Evolutionary conservation across 2,888 invertebrate species (phyloP), one percentile per base, ranked within the genome.

Genomic region (Chymomyza caudatula): DNA sequence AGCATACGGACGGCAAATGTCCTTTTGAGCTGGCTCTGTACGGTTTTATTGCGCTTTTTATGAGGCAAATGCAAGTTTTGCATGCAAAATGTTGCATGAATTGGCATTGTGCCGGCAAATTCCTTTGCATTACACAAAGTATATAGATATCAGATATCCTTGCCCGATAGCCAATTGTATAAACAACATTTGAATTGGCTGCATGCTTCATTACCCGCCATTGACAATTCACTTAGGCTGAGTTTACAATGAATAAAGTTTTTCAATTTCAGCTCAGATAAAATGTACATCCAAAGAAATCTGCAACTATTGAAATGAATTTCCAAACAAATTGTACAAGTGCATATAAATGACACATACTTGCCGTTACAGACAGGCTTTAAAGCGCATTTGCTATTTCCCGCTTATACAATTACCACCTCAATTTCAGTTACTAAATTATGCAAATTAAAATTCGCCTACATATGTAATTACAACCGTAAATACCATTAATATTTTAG

Each of bases 391-490:
- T 43, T 56, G 11, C 44, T 20, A 29, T 29, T 42, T 11, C 43
- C 49, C 22, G 47, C 47, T 8, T 4, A 47, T 15, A 2, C 15
- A 19, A 47, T 17, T 15, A 47, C 6, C 13, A 15, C 0, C 17
- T 11, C 60, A 54, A 60, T 69, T 64, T 60, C 69, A 76, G 72
- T 82, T 65, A 78, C 79, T 80, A 85, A 80, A 80, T 80, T 80
- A 80, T 80, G 85, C 83, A 85, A 80, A 80, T 80, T 80, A 79
- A 85, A 85, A 79, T 83, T 19, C n/a, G n/a, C 15, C 11, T 85
- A 85, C 71, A 71, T 83, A 79, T 71, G 79, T 80, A 80, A 80
- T 80, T 80, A 80, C 85, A 82, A 65, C 85, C 77, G 80, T 85
- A 80, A 80, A 85, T 77, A 83, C 73, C 71, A 82, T 85, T 80